Conservation (phyloP, 2,888 invertebrate species). For the Neoitamus cyanurus region DNA sequence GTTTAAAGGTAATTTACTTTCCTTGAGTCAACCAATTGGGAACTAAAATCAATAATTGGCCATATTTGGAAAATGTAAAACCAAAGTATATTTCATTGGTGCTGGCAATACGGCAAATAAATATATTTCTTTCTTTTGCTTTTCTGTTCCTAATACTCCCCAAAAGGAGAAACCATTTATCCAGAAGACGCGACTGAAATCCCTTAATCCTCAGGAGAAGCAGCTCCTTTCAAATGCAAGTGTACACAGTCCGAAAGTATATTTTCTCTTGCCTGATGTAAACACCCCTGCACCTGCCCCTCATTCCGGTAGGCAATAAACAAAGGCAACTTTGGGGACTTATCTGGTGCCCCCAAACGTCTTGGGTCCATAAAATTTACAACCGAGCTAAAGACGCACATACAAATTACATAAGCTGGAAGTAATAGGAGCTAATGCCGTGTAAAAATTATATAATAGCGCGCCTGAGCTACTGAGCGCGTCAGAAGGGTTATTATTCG, state of each 20-base stretch:
- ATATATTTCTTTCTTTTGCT: neutral
- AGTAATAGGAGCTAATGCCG: neutral
- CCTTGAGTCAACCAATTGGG: too few relatives aligned
- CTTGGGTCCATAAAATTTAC: constrained; percentile 5
- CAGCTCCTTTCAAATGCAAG: neutral
- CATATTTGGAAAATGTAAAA: neutral
- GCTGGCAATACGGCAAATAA: neutral
- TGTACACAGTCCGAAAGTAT: neutral
- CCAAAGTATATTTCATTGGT: neutral
- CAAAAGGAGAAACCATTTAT: neutral
- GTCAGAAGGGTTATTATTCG: constrained; percentile 26
- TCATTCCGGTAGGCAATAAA: neutral
- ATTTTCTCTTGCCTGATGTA: neutral
- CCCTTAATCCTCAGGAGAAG: neutral
- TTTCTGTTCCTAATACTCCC: neutral
- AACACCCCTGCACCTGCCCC: neutral
- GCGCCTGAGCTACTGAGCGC: neutral
- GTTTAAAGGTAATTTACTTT: too few relatives aligned
- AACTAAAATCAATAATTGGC: neutral
- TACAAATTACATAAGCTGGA: constrained; percentile 21
- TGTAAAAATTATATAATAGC: constrained; percentile 21
- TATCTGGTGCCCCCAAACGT: neutral
- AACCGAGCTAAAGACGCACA: neutral
- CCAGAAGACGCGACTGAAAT: neutral
- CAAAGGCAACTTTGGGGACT: neutral